Evolutionary conservation across 2,113 vertebrate genomes (phyloP).

Genomic region (Ascaphus truei): DNA sequence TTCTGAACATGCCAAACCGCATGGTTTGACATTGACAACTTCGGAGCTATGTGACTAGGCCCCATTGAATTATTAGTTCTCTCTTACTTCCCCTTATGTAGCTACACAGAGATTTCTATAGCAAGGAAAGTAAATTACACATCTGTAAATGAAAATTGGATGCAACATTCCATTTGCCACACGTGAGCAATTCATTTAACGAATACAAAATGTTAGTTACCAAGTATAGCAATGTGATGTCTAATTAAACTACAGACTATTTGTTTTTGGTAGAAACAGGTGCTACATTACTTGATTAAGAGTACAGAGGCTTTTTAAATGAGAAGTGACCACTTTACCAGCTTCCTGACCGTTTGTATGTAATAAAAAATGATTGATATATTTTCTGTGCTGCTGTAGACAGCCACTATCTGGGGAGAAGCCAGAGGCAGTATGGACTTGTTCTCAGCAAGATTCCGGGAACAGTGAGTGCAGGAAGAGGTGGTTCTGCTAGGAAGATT

Average conservation of each 20-base stretch:
- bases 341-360: neutral
- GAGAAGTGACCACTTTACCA: neutral
- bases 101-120: no score
- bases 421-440: neutral
- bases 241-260: conserved; percentile 4
- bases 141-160: neutral
- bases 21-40: no score
- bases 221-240: neutral
- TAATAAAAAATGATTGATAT: neutral
- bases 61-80: no score
- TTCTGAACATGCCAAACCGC: no score
- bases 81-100: no score
- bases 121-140: neutral
- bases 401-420: neutral
- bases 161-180: neutral
- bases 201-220: neutral
- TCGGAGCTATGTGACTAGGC: no score
- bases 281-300: neutral
- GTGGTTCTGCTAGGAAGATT: conserved; percentile 8
- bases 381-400: neutral
- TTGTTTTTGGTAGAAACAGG: neutral
- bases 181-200: neutral
- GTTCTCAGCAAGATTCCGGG: neutral
- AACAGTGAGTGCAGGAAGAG: conserved; percentile 3
- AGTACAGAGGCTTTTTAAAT: neutral